Percentiles rank a stretch among this genome's conserved stretches.
These are phyloP conservation scores for Sceloporus undulatus DNA, from an alignment of 2,113 vertebrate species.

Conservation along the genomic window DNA sequence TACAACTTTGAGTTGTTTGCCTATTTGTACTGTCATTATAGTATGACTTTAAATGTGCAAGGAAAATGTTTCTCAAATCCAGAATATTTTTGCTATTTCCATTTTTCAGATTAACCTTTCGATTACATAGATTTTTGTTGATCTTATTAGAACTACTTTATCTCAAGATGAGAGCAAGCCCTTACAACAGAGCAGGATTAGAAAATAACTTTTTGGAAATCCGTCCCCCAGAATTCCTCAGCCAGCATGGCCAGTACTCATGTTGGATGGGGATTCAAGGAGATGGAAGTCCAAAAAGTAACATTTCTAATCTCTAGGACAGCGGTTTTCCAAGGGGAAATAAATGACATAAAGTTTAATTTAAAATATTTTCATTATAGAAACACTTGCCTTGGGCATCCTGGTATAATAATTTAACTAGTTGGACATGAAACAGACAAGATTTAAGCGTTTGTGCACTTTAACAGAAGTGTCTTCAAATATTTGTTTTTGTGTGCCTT, in stretches of 20 bases:
- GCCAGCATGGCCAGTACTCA: neutral
- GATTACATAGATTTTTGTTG: neutral
- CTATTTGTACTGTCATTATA: neutral
- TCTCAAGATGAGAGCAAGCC: neutral
- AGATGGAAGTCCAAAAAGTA: no score
- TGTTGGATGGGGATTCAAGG: neutral
- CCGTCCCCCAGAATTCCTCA: no score
- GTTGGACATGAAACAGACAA: slow-evolving; percentile 41
- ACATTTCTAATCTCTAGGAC: neutral
- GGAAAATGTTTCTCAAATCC: no score
- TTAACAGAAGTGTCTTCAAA: slow-evolving; percentile 34
- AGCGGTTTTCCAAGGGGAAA: neutral
- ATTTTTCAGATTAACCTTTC: neutral
- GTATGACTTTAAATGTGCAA: neutral
- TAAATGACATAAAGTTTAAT: neutral
- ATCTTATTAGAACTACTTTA: neutral
- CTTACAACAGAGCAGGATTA: neutral
- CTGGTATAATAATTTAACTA: slow-evolving; percentile 35
- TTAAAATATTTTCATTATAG: slow-evolving; percentile 31
- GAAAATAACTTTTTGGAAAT: neutral
- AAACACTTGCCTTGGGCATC: slow-evolving; percentile 11
- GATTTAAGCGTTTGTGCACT: slow-evolving; percentile 32
- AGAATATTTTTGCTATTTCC: neutral
- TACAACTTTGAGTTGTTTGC: neutral
- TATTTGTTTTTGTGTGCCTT: no score